phyloP scores from a whole-genome alignment of 2,888 invertebrate genomes.

The Lacanobia oleracea region DNA sequence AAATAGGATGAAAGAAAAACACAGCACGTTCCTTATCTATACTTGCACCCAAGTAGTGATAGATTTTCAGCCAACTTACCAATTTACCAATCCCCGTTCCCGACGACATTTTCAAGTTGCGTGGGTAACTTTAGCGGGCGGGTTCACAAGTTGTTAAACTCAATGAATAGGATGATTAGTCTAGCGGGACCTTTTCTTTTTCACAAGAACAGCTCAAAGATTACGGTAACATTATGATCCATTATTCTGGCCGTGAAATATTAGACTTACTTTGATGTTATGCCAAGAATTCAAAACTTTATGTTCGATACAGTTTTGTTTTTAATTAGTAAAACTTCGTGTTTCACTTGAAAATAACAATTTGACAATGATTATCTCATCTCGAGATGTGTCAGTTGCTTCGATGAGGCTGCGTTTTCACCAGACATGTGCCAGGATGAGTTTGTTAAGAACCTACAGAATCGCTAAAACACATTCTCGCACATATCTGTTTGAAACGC shows the following conservation, averaged over 20 bases:
- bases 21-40: neutral
- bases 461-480: no score
- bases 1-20: neutral
- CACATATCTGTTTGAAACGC: no score
- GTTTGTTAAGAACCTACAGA: no score
- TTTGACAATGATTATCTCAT: neutral
- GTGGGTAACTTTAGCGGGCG: slow-evolving; percentile 28
- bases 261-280: slow-evolving; percentile 12
- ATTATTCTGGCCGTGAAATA: slow-evolving; percentile 24
- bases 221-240: slow-evolving; percentile 7
- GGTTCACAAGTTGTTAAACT: slow-evolving; percentile 44
- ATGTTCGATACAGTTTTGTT: neutral
- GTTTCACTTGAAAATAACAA: neutral
- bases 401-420: no score
- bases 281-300: slow-evolving; percentile 38
- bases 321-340: neutral
- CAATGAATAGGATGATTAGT: slow-evolving; percentile 51
- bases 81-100: slow-evolving; percentile 31
- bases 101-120: slow-evolving; percentile 29
- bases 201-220: slow-evolving; percentile 1
- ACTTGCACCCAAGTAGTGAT: slow-evolving; percentile 4
- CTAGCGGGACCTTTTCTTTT: slow-evolving; percentile 26
- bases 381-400: neutral
- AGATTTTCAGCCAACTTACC: slow-evolving; percentile 36
- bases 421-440: no score